A percentile compares a stretch with the other conserved stretches of the same genome.
These are phyloP conservation scores for Ramphastos sulfuratus DNA, from an alignment of 2,113 vertebrate genomes.

Conservation along the genomic window DNA sequence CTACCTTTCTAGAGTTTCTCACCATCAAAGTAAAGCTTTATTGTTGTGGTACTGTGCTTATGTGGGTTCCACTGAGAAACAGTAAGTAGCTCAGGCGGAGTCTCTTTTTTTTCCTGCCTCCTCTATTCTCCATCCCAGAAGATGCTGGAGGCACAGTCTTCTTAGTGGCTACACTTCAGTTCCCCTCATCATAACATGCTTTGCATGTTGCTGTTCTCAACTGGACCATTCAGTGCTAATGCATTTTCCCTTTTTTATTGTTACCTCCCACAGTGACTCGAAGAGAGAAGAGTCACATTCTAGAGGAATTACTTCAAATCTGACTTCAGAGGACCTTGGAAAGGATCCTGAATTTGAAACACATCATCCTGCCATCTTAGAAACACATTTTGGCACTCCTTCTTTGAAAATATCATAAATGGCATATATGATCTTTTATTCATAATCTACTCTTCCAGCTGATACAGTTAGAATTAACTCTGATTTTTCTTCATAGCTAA, in stretches of 20 bases:
- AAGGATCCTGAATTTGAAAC: background rate
- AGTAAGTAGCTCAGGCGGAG: background rate
- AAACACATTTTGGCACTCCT: background rate
- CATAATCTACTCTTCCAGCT: background rate
- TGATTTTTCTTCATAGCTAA: background rate
- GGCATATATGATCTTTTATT: slow-evolving; percentile 13
- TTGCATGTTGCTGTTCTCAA: background rate
- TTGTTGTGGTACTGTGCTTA: background rate
- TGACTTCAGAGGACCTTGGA: background rate
- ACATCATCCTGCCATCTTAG: background rate
- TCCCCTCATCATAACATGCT: background rate
- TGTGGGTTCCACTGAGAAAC: background rate
- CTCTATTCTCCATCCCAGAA: background rate
- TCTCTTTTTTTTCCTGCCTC: background rate
- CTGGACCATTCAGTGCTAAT: background rate
- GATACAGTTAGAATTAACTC: background rate
- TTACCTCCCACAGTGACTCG: background rate
- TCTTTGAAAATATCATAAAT: background rate
- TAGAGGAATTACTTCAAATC: slow-evolving; percentile 4
- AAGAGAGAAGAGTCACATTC: background rate
- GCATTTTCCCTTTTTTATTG: background rate
- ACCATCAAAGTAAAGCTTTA: background rate
- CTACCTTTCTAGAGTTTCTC: background rate
- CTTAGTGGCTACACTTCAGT: background rate
- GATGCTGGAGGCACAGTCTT: background rate